Conservation (phyloP, 2,797 vertebrate species). For the Alauda arvensis region DNA sequence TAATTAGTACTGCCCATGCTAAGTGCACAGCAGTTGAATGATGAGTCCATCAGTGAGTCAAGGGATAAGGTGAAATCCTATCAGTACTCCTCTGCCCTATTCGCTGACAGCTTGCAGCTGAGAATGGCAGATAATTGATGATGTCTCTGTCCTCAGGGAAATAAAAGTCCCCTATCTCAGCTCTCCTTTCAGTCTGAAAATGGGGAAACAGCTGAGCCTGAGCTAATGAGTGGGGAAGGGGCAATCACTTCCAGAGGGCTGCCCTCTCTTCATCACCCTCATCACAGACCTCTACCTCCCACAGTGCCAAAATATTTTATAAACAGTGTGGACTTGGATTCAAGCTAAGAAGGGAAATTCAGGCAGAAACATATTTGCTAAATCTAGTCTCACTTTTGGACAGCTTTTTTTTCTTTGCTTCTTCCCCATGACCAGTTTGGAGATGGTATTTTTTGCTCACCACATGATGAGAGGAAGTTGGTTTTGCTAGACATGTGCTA, state of each 20-base stretch:
- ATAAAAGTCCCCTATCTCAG: constrained; percentile 30
- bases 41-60: constrained; percentile 19
- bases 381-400: not conserved
- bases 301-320: not conserved
- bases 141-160: constrained; percentile 48
- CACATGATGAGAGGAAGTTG: not conserved
- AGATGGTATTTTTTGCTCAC: not conserved
- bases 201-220: constrained; percentile 47
- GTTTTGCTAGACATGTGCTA: not conserved
- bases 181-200: constrained; percentile 46
- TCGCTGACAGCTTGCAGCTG: constrained; percentile 7
- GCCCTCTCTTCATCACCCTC: not conserved
- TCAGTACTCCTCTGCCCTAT: not conserved
- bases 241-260: not conserved
- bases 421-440: not conserved
- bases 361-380: not conserved
- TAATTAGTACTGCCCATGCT: constrained; percentile 20
- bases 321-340: not conserved
- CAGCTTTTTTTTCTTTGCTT: not conserved
- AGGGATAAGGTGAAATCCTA: constrained; percentile 52
- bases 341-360: not conserved
- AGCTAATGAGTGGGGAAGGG: constrained; percentile 49
- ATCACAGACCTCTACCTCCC: not conserved
- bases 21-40: constrained; percentile 20
- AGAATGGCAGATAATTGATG: constrained; percentile 47